These are phyloP conservation scores for Acanthurus tractus DNA, from an alignment of 2,797 vertebrate species.

Conservation along the genomic window DNA sequence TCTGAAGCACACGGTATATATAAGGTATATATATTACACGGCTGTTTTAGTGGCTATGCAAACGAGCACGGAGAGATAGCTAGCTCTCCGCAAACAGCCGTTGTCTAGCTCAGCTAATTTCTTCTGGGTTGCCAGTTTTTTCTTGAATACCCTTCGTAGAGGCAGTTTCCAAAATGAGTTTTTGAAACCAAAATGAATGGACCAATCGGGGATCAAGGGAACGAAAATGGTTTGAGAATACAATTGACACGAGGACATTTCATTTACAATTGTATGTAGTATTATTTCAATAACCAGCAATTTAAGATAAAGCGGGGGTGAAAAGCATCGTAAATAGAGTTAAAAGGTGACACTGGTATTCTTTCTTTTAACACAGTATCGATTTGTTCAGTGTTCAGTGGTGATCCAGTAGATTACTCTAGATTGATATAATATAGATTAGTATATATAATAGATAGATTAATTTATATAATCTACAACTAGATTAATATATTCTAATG, in stretches of 20 bases:
- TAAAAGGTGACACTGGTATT: not conserved
- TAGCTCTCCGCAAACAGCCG: slow-evolving; percentile 13
- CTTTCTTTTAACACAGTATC: not conserved
- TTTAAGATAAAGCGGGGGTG: too few relatives aligned
- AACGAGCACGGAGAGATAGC: slow-evolving; percentile 9
- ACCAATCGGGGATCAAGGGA: not conserved
- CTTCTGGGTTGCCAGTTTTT: slow-evolving; percentile 70
- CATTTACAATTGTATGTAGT: not conserved
- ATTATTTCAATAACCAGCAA: not conserved
- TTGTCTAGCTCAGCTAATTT: slow-evolving; percentile 21
- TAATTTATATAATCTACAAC: too few relatives aligned
- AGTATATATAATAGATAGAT: too few relatives aligned
- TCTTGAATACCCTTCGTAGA: not conserved
- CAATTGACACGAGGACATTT: not conserved
- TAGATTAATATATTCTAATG: too few relatives aligned
- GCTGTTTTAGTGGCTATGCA: not conserved
- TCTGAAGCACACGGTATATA: not conserved
- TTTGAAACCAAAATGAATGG: rapidly evolving
- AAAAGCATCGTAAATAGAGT: not conserved
- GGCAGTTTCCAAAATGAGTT: not conserved
- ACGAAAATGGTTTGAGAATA: not conserved
- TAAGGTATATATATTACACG: not conserved
- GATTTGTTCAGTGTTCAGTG: too few relatives aligned
- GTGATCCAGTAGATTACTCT: not conserved
- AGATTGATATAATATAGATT: too few relatives aligned